A percentile compares a stretch with the other conserved stretches of the same genome.
Evolutionary conservation across 1,140 invertebrate species (phyloP).

Genomic region (Amyelois transitella): DNA sequence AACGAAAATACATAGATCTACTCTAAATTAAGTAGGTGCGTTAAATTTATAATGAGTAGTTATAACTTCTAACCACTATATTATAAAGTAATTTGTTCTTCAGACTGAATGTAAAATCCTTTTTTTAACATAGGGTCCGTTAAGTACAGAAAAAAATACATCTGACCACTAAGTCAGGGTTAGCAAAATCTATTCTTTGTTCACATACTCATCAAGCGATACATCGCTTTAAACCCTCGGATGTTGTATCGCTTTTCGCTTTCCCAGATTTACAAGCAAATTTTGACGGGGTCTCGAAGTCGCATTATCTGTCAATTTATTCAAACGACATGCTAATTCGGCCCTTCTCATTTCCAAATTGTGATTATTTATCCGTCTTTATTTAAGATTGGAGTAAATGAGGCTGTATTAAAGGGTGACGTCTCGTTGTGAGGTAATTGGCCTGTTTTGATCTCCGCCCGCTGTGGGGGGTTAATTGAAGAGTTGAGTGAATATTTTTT

Average conservation of each 20-base stretch:
- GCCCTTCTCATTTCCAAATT: slow-evolving; percentile 53
- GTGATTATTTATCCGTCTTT: slow-evolving; percentile 62
- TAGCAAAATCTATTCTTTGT: not conserved
- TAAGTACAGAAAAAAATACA: too few species aligned
- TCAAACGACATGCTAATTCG: slow-evolving; percentile 66
- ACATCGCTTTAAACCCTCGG: slow-evolving; percentile 16
- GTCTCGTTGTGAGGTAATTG: slow-evolving; percentile 58
- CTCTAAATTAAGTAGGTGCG: too few species aligned
- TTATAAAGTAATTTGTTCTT: too few species aligned
- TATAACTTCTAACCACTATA: too few species aligned
- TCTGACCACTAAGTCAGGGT: too few species aligned
- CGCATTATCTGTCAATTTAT: slow-evolving; percentile 62
- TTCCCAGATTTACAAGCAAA: slow-evolving; percentile 14
- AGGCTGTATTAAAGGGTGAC: slow-evolving; percentile 58
- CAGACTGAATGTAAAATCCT: too few species aligned
- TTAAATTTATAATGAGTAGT: too few species aligned
- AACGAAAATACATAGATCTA: too few species aligned
- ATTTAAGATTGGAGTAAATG: slow-evolving; percentile 59
- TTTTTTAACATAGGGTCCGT: too few species aligned
- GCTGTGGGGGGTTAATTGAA: slow-evolving; percentile 41
- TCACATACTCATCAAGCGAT: slow-evolving; percentile 10
- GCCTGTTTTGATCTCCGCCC: slow-evolving; percentile 57
- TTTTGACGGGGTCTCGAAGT: slow-evolving; percentile 44
- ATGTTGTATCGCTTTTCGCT: slow-evolving; percentile 21
- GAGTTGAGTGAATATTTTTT: not conserved